Evolutionary conservation across 1,140 invertebrate species (phyloP).

Genomic region (Drosophila ohnishii): DNA sequence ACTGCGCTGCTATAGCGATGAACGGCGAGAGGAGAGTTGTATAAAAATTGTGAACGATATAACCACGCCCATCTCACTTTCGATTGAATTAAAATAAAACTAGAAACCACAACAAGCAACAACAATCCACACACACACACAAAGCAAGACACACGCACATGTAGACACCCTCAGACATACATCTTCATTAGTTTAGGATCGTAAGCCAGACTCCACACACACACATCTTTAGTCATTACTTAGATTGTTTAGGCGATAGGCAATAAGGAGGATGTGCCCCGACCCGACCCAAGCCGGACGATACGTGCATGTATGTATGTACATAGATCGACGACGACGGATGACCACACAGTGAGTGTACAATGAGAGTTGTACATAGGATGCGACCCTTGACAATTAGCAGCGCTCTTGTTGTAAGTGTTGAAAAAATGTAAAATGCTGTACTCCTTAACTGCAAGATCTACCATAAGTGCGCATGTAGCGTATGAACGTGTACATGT

Average conservation of each 20-base stretch:
- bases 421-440: slow-evolving; percentile 73
- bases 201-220: slow-evolving; percentile 35
- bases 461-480: slow-evolving; percentile 24
- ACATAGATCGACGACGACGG: slow-evolving; percentile 60
- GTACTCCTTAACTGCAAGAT: slow-evolving; percentile 73
- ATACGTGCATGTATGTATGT: slow-evolving; percentile 54
- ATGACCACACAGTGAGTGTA: slow-evolving; percentile 48
- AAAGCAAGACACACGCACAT: slow-evolving; percentile 28
- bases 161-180: slow-evolving; percentile 22
- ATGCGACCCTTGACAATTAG: slow-evolving; percentile 58
- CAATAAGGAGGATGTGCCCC: slow-evolving; percentile 30
- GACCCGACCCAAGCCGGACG: slow-evolving; percentile 1
- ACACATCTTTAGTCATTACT: slow-evolving; percentile 68
- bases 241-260: slow-evolving; percentile 56
- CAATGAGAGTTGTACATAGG: slow-evolving; percentile 62
- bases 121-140: slow-evolving; percentile 15
- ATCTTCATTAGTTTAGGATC: slow-evolving; percentile 58
- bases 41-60: slow-evolving; percentile 53
- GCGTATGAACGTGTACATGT: slow-evolving; percentile 39
- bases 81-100: slow-evolving; percentile 29
- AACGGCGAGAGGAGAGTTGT: slow-evolving; percentile 36
- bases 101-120: slow-evolving; percentile 15
- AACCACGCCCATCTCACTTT: slow-evolving; percentile 50
- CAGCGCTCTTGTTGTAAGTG: slow-evolving; percentile 64
- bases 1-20: neutral